Conservation (phyloP, 2,888 invertebrate genomes). For the Ormyrus thymus region DNA sequence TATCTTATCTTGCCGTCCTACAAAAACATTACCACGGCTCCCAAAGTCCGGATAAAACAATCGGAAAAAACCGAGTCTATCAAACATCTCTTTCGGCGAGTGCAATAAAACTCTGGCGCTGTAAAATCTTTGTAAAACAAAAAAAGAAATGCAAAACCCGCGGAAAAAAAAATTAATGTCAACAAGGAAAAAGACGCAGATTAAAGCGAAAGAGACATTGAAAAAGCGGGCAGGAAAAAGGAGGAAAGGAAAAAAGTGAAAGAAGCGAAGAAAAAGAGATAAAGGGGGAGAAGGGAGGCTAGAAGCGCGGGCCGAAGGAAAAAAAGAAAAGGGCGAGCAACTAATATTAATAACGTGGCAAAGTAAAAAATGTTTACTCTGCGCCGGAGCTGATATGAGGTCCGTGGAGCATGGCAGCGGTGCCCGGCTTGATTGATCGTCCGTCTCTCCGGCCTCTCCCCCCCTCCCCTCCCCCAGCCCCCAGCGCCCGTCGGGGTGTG, state of each 20-base stretch:
- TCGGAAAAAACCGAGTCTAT: conserved; percentile 2
- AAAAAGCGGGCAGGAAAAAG: background rate
- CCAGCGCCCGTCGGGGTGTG: background rate
- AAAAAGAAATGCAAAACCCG: conserved; percentile 19
- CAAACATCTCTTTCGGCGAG: background rate
- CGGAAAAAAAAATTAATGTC: conserved; percentile 13
- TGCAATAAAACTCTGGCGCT: conserved; percentile 2
- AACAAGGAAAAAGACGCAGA: conserved; percentile 9
- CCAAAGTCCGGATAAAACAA: background rate
- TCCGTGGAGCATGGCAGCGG: conserved; percentile 71
- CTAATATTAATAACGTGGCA: conserved; percentile 74
- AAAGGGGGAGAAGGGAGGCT: conserved; percentile 1
- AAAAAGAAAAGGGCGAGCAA: conserved; percentile 61
- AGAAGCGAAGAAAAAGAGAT: conserved; percentile 2
- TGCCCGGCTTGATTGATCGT: conserved; percentile 72
- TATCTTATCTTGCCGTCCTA: background rate
- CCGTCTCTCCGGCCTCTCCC: conserved; percentile 62
- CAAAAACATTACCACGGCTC: background rate
- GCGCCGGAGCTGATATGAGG: conserved; percentile 73
- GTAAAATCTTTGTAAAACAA: background rate
- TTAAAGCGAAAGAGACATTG: background rate
- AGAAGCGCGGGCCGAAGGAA: conserved; percentile 28
- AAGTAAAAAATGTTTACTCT: conserved; percentile 74
- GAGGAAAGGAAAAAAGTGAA: conserved; percentile 8
- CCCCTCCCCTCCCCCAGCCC: background rate